phyloP scores from a whole-genome alignment of 2,888 invertebrate species.

The Germaria angustata region DNA sequence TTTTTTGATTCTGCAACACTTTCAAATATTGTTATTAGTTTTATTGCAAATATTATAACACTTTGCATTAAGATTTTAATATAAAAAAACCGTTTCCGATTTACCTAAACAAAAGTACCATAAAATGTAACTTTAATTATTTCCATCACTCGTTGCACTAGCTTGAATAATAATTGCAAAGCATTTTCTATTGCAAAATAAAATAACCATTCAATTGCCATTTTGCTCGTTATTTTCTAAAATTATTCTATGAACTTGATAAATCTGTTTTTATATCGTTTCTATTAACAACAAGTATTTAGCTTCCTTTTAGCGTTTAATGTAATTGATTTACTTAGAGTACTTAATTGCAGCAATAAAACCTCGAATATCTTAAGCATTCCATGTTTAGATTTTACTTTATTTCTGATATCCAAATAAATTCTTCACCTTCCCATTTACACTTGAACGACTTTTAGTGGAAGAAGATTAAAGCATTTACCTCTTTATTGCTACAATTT shows the following conservation, averaged over 20 bases:
- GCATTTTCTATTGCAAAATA: neutral
- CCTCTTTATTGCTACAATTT: constrained; percentile 52
- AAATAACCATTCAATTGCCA: neutral
- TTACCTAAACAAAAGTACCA: no score
- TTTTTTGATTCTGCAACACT: no score
- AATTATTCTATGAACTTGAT: neutral
- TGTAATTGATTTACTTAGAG: constrained; percentile 61
- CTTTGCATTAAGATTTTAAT: no score
- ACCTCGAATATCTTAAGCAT: constrained; percentile 56
- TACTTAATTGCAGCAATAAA: constrained; percentile 64
- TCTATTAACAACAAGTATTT: constrained; percentile 28
- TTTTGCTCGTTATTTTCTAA: neutral
- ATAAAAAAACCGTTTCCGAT: no score
- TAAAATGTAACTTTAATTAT: no score
- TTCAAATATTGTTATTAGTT: no score
- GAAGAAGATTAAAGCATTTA: constrained; percentile 36
- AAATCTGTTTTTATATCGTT: constrained; percentile 31
- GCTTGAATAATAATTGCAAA: no score
- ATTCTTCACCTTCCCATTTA: constrained; percentile 6
- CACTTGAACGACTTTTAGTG: constrained; percentile 28
- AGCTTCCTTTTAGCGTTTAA: constrained; percentile 41
- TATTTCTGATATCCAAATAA: neutral
- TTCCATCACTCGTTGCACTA: no score
- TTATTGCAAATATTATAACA: no score
- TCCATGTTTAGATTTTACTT: constrained; percentile 36